Conservation (phyloP, 2,888 invertebrate species). For the Neocrepidodera transversa region DNA sequence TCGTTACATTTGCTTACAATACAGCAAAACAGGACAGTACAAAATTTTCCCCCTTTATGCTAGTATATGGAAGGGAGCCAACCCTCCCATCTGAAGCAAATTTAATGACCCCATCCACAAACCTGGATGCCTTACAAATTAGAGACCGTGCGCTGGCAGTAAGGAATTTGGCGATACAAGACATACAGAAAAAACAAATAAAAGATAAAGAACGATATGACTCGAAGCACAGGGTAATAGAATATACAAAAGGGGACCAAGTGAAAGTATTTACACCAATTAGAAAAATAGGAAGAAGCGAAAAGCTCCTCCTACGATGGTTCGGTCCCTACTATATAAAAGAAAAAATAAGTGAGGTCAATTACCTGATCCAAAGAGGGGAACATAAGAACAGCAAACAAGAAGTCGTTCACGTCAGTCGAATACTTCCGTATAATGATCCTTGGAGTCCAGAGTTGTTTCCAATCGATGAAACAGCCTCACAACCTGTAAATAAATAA, state of each 20-base stretch:
- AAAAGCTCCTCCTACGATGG: constrained; percentile 35
- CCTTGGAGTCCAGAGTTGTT: neutral
- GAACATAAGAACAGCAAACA: neutral
- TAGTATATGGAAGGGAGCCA: constrained; percentile 17
- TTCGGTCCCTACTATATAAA: constrained; percentile 31
- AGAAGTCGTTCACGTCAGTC: neutral
- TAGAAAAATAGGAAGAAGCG: constrained; percentile 31
- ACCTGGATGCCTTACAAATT: too few species aligned
- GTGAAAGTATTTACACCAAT: constrained; percentile 12
- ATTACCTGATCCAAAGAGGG: neutral
- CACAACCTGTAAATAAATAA: neutral
- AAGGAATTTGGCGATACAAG: too few species aligned
- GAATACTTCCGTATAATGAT: neutral
- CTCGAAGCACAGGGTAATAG: neutral
- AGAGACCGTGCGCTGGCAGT: too few species aligned
- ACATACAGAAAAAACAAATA: too few species aligned
- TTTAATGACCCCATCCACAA: too few species aligned
- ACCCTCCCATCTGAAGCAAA: constrained; percentile 25
- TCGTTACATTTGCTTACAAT: constrained; percentile 25
- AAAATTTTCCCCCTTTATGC: constrained; percentile 10
- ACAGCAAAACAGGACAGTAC: constrained; percentile 24
- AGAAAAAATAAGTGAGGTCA: constrained; percentile 11
- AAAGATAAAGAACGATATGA: neutral
- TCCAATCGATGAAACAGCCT: neutral
- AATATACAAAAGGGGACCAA: too few species aligned